A percentile compares a stretch with the other conserved stretches of the same genome.
Evolutionary conservation across 2,888 invertebrate species (phyloP).

Genomic region (Strigamia maritima): DNA sequence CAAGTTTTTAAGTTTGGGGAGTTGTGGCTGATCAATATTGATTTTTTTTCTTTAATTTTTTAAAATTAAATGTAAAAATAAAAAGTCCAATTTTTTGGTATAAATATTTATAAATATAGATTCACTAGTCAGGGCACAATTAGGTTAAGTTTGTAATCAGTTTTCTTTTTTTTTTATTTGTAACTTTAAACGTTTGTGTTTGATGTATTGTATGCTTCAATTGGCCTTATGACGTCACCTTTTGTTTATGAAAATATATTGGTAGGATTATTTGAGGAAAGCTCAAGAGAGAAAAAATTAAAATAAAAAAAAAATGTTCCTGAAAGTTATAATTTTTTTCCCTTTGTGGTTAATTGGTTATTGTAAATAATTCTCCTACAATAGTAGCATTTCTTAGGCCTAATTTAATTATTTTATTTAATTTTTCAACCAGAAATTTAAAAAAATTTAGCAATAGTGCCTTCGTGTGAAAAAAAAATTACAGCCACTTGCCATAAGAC

Average conservation of each 20-base stretch:
- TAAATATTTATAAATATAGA: constrained; percentile 15
- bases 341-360: background rate
- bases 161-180: background rate
- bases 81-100: background rate
- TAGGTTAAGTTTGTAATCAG: constrained; percentile 13
- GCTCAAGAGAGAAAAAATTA: background rate
- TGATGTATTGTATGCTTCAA: constrained; percentile 2
- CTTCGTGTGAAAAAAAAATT: background rate
- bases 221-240: constrained; percentile 21
- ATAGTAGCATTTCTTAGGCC: background rate
- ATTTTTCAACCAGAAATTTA: background rate
- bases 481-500: background rate
- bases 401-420: background rate
- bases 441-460: background rate
- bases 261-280: constrained; percentile 8
- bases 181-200: background rate
- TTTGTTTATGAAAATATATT: background rate
- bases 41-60: background rate
- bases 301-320: background rate
- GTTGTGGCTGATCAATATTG: background rate
- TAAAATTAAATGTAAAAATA: background rate
- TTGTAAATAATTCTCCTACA: background rate
- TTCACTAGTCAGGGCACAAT: constrained; percentile 23
- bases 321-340: background rate
- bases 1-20: background rate